phyloP scores from a whole-genome alignment of 2,113 vertebrate species.

The Proteles cristata region DNA sequence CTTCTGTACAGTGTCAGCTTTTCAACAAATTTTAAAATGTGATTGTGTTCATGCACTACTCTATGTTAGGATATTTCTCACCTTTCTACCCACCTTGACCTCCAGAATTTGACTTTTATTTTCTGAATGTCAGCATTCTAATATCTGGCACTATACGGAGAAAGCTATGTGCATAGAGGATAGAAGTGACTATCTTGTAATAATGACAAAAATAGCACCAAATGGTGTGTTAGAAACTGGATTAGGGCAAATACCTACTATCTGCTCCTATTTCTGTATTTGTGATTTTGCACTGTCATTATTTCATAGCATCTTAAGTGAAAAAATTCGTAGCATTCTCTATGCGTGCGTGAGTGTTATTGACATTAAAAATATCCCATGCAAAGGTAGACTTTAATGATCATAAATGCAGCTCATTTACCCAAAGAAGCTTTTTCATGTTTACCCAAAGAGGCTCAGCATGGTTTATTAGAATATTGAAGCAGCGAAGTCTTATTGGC shows the following conservation, averaged over 20 bases:
- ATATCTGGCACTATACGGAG: neutral
- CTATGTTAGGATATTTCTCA: neutral
- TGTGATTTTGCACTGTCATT: neutral
- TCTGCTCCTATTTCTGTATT: neutral
- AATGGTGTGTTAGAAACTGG: neutral
- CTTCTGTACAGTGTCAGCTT: neutral
- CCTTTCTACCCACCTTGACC: neutral
- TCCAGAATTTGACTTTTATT: neutral
- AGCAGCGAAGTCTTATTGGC: neutral
- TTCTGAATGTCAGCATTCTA: neutral
- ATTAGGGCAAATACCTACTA: neutral
- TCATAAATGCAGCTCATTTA: slow-evolving; percentile 49
- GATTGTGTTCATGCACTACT: neutral
- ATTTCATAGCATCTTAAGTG: slow-evolving; percentile 27
- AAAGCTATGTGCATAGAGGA: neutral
- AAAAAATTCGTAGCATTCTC: slow-evolving; percentile 41
- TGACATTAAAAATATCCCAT: slow-evolving; percentile 56
- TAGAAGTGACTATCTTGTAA: neutral
- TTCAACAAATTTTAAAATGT: neutral
- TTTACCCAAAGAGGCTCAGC: slow-evolving; percentile 16
- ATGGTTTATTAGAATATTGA: slow-evolving; percentile 48
- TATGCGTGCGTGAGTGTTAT: neutral
- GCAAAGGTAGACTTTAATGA: slow-evolving; percentile 74
- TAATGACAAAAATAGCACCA: neutral
- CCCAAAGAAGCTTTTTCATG: slow-evolving; percentile 44